Conservation (phyloP, 2,888 invertebrate species). For the Troglohyphantes excavatus region DNA sequence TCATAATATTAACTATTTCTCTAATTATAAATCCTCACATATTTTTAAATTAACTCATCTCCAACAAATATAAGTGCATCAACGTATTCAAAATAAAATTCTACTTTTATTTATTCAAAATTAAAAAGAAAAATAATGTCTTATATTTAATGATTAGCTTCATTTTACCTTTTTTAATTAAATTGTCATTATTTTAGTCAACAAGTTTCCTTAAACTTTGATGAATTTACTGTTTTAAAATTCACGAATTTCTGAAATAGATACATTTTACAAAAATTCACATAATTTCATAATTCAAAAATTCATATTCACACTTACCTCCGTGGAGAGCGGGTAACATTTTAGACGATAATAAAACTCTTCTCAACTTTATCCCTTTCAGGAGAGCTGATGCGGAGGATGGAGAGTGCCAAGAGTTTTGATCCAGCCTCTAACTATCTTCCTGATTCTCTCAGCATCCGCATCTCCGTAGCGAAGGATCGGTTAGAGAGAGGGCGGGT, state of each 20-base stretch:
- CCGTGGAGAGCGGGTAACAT: slow-evolving; percentile 51
- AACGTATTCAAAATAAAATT: too few relatives aligned
- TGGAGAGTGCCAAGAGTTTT: slow-evolving; percentile 3
- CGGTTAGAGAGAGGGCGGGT: slow-evolving; percentile 38
- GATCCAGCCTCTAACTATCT: slow-evolving; percentile 18
- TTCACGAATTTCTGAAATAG: background rate
- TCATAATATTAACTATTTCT: too few relatives aligned
- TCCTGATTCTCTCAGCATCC: slow-evolving; percentile 42
- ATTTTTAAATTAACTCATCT: too few relatives aligned
- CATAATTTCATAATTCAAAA: background rate
- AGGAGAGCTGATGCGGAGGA: background rate
- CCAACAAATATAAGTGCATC: too few relatives aligned
- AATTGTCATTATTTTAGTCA: too few relatives aligned
- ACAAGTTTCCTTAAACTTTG: background rate
- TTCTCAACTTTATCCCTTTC: slow-evolving; percentile 53
- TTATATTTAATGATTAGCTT: too few relatives aligned
- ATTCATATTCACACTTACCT: background rate
- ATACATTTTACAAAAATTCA: background rate
- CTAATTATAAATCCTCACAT: too few relatives aligned
- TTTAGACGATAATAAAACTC: background rate
- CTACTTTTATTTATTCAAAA: too few relatives aligned
- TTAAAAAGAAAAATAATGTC: too few relatives aligned
- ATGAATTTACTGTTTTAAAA: background rate
- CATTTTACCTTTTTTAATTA: too few relatives aligned
- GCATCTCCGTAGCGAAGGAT: slow-evolving; percentile 3